Percentiles rank a stretch among this genome's conserved stretches.
Conservation (phyloP, 2,888 invertebrate genomes). For the Acanthacorydalis orientalis region DNA sequence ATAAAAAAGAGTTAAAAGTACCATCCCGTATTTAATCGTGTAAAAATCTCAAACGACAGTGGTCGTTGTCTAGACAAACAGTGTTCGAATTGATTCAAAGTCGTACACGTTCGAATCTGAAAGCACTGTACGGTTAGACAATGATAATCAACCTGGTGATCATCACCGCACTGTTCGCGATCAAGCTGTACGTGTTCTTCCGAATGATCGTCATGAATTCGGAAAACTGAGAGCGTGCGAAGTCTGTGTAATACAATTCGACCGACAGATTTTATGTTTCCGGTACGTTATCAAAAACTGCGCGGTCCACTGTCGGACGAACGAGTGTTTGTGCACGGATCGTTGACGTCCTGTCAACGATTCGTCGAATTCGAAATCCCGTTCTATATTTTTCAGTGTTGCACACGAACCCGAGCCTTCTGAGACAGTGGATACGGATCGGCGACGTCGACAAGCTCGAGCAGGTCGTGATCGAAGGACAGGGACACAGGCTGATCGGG, state of each 20-base stretch:
- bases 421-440: slow-evolving; percentile 36
- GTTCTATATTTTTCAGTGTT: slow-evolving; percentile 21
- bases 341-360: neutral
- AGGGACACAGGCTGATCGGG: slow-evolving; percentile 46
- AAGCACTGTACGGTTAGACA: too few species aligned
- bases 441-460: slow-evolving; percentile 51
- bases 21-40: too few species aligned
- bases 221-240: neutral
- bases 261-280: too few species aligned
- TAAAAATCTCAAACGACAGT: too few species aligned
- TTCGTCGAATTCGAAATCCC: neutral
- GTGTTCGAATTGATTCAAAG: too few species aligned
- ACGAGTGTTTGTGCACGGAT: too few species aligned
- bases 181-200: neutral
- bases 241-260: too few species aligned
- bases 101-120: too few species aligned
- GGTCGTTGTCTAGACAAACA: too few species aligned
- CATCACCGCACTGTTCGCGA: neutral
- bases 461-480: slow-evolving; percentile 47
- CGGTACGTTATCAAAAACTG: neutral
- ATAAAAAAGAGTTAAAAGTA: too few species aligned
- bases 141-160: too few species aligned
- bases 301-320: too few species aligned
- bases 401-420: slow-evolving; percentile 32
- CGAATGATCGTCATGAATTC: neutral